These are phyloP conservation scores for Xylota segnis DNA, from an alignment of 2,888 invertebrate genomes.

Conservation along the genomic window DNA sequence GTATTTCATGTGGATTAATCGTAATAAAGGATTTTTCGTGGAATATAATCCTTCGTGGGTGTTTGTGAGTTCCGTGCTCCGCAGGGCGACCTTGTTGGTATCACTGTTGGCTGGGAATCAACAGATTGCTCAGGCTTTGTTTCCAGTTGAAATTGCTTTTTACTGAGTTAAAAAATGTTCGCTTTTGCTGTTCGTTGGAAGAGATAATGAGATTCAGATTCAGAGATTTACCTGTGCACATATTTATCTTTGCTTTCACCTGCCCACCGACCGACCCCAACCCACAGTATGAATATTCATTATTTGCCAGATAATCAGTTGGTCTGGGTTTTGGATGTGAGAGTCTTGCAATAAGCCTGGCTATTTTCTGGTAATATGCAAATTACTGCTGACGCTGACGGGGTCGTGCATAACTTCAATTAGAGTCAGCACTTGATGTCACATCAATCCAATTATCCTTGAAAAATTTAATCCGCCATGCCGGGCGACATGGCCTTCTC, in stretches of 20 bases:
- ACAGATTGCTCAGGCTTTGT: constrained; percentile 14
- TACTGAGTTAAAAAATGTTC: not conserved
- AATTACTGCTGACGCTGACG: constrained; percentile 33
- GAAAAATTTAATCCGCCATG: constrained; percentile 45
- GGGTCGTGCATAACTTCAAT: constrained; percentile 46
- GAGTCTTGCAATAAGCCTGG: constrained; percentile 11
- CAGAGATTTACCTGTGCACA: not conserved
- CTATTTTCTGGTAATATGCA: constrained; percentile 43
- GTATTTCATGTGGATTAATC: constrained; percentile 54
- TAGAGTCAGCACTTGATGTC: constrained; percentile 48
- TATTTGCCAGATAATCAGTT: constrained; percentile 18
- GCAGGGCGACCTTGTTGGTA: not conserved
- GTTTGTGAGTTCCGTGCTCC: not conserved
- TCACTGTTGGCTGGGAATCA: not conserved
- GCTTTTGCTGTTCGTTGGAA: not conserved
- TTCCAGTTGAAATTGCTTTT: constrained; percentile 16
- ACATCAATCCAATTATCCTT: constrained; percentile 56
- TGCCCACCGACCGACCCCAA: not conserved
- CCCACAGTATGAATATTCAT: constrained; percentile 53
- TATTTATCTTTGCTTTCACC: not conserved
- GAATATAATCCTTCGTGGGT: not conserved
- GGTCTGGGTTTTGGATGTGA: not conserved
- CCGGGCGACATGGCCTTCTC: constrained; percentile 3
- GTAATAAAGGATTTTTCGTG: constrained; percentile 35
- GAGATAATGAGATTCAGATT: constrained; percentile 33